Base-by-base conservation (phyloP, 2,888 invertebrate species). In the Liopterus haemorrhoidalis region DNA sequence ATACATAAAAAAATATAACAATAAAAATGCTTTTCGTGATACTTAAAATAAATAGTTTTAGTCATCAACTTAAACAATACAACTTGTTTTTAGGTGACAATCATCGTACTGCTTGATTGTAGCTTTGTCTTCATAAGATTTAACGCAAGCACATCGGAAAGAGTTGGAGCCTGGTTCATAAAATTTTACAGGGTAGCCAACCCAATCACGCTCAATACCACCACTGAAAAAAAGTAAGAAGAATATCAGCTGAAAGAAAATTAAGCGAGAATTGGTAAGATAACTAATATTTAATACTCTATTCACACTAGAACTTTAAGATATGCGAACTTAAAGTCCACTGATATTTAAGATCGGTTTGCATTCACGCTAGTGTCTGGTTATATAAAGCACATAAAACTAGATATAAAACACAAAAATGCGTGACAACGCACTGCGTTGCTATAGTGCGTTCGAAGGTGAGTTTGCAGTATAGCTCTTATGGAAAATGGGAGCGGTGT, bases 171-270 rank as follows among this genome's bases (percentile, higher is more conserved):
- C 82, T 11, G 83, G 79, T 49, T 81, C 76, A 62, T 78, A 90
- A 5, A 86, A 74, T 65, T 86, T 81, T 49, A 95, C 76, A 0
- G 97, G 97, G 31, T 91, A 82, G 12, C 97, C 97, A 11, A 74
- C 70, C 96, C 96, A 97, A 49, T 79, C 72, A 56, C 97, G 76
- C 39, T 76, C 70, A 37, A 94, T 76, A 15, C 95, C 95, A 41
- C 97, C 97, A 73, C 96, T 95, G 65, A 54, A 75, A 70, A 55
- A 54, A 51, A 58, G 46, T 54, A 43, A 52, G 45, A 41, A 41
- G 35, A 21, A 18, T 28, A 21, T 46, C 9, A 5, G n/a, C 8
- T 24, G 24, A 24, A n/a, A 30, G 11, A 30, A 11, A 5, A 11
- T n/a, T 9, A 11, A 9, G 42, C 20, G 24, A 45, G 31, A n/a